Base-by-base conservation (phyloP, 2,797 vertebrate genomes). In the Pseudomugil tenellus region DNA sequence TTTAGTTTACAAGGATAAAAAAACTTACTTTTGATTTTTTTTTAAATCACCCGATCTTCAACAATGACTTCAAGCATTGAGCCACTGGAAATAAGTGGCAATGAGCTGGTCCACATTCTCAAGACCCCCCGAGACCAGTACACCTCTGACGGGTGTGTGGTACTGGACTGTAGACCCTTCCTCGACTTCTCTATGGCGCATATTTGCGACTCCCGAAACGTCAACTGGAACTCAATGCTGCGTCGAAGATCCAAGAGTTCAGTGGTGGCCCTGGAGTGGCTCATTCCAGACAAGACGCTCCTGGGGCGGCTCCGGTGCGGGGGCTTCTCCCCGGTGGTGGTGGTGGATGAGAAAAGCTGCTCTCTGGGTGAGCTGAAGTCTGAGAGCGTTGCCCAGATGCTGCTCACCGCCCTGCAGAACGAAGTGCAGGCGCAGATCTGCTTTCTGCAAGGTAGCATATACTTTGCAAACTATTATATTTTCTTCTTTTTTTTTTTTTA, bases 81-180 rank as follows among this genome's bases (percentile, higher is more conserved):
- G 49, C 68, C 79, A 57, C 49, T 94, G 64, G 93, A 93, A 54
- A 93, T 95, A 68, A 83, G 80, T 14, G 77, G 82, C 34, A 65
- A 74, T 16, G 92, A 95, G 86, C 56, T 94, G 83, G 87, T 89
- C 25, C 93, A 91, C 69, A 89, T 93, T 9, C 89, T 95, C 58
- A 84, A 82, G 70, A 89, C 87, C 19, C 90, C 84, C 25, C 67
- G 39, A 53, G 87, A 92, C 21, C 79, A 83, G 72, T 88, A 84
- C 80, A 51, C 80, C 51, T 86, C 90, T 21, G 90, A 84, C 0
- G 87, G 91, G 1, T 92, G 89, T 0, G 89, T 95, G 79, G 74
- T 96, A 61, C 87, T 97, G 54, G 96, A 96, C 92, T 97, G 96
- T 74, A 92, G 96, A 41, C 94, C 96, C 3, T 96, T 96, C 79